Conservation (phyloP, 2,113 vertebrate genomes). For the Varanus komodoensis region DNA sequence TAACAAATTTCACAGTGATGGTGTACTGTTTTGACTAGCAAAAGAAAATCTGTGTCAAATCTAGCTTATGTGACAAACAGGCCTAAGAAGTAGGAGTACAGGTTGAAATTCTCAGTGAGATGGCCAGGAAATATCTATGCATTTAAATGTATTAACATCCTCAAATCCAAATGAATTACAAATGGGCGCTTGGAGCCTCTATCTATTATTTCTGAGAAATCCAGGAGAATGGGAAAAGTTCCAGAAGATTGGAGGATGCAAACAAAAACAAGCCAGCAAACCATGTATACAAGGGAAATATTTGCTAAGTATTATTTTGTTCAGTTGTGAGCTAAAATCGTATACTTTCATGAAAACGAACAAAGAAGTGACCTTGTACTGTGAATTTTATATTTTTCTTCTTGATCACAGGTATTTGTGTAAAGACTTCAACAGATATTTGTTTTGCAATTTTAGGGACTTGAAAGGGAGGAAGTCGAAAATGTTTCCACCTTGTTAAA, state of each 20-base stretch:
- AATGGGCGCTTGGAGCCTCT: too few relatives aligned
- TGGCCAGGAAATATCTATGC: too few relatives aligned
- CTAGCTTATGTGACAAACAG: too few relatives aligned
- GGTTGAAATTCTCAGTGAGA: too few relatives aligned
- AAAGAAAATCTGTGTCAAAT: too few relatives aligned
- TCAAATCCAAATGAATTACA: too few relatives aligned
- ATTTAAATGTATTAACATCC: too few relatives aligned
- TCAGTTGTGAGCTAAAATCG: not conserved
- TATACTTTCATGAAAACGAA: not conserved
- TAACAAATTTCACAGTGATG: too few relatives aligned
- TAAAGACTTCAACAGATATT: conserved; percentile 5
- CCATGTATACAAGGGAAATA: not conserved
- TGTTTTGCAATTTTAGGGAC: conserved; percentile 80
- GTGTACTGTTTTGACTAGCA: too few relatives aligned
- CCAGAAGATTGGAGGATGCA: not conserved
- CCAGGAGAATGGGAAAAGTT: too few relatives aligned
- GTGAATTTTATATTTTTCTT: not conserved
- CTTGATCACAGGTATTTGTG: conserved; percentile 2
- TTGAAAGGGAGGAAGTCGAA: conserved; percentile 80
- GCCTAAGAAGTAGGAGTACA: too few relatives aligned
- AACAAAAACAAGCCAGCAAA: not conserved
- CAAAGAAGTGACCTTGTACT: conserved; percentile 4
- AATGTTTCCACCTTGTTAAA: conserved; percentile 78
- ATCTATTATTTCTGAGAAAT: too few relatives aligned
- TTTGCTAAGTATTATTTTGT: not conserved